A percentile compares a stretch with the other conserved stretches of the same genome.
Conservation (phyloP, 1,140 invertebrate species). For the Himalopsyche phryganea region DNA sequence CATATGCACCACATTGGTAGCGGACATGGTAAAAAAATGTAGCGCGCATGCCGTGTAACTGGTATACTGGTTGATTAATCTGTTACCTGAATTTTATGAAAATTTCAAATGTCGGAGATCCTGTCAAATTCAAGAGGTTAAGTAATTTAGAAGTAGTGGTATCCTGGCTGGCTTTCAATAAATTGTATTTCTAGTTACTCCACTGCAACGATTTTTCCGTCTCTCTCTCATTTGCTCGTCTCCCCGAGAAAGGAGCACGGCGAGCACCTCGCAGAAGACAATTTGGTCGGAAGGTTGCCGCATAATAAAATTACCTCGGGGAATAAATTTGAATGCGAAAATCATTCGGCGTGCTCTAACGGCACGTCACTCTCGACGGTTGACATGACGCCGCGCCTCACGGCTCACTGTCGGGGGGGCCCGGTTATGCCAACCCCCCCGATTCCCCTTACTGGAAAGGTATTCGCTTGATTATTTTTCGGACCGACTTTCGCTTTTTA, state of each 20-base stretch:
- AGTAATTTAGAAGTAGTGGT: no score
- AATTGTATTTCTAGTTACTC: no score
- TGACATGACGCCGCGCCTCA: slow-evolving; percentile 7
- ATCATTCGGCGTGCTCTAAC: slow-evolving; percentile 23
- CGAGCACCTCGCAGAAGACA: slow-evolving; percentile 16
- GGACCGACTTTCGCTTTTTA: slow-evolving; percentile 5
- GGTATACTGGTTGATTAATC: no score
- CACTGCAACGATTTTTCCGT: no score
- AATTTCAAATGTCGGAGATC: no score
- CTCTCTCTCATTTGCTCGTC: neutral
- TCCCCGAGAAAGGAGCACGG: no score
- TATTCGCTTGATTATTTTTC: slow-evolving; percentile 28
- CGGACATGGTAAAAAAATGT: no score
- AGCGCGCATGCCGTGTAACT: no score
- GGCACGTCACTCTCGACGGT: slow-evolving; percentile 12
- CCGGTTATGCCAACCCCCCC: neutral
- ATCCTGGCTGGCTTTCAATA: no score
- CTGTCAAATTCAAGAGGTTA: no score
- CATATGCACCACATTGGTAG: no score
- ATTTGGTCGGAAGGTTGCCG: slow-evolving; percentile 28
- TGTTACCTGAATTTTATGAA: no score
- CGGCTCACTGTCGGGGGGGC: slow-evolving; percentile 2
- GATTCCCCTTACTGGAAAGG: neutral
- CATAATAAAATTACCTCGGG: slow-evolving; percentile 33
- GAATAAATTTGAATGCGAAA: slow-evolving; percentile 35